Percentiles rank a stretch among this genome's conserved stretches.
Conservation (phyloP, 2,113 vertebrate genomes). For the Notechis scutatus region DNA sequence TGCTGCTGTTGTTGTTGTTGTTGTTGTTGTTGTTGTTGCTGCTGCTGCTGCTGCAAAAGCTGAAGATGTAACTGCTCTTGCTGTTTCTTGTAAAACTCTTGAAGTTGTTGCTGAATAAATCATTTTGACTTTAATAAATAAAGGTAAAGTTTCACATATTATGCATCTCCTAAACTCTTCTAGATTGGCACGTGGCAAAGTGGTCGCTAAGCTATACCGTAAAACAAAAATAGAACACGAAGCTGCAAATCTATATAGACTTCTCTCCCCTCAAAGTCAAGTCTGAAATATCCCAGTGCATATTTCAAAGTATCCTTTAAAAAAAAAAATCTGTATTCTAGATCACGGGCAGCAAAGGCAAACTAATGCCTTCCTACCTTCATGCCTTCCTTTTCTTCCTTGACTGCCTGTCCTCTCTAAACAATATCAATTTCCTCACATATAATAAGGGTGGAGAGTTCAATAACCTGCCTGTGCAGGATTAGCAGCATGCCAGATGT, state of each 20-base stretch:
- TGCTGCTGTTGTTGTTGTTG: conserved; percentile 69
- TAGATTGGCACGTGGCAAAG: conserved; percentile 71
- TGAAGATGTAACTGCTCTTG: conserved; percentile 99
- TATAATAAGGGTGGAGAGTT: conserved; percentile 36
- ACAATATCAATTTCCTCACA: conserved; percentile 48
- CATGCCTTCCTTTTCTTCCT: neutral
- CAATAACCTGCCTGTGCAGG: conserved; percentile 58
- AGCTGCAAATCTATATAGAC: conserved; percentile 64
- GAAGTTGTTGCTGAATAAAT: conserved; percentile 97
- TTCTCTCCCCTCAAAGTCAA: conserved; percentile 51
- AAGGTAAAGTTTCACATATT: conserved; percentile 80
- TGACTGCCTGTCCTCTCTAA: conserved; percentile 13
- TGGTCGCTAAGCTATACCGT: conserved; percentile 66
- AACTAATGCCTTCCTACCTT: conserved; percentile 40
- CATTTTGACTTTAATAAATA: conserved; percentile 89
- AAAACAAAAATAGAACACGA: conserved; percentile 62
- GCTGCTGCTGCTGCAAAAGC: conserved; percentile 96
- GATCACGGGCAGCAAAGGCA: conserved; percentile 54
- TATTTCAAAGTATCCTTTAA: conserved; percentile 64
- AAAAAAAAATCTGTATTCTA: conserved; percentile 66
- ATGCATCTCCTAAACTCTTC: conserved; percentile 78
- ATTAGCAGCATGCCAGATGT: conserved; percentile 51
- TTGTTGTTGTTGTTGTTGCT: conserved; percentile 69
- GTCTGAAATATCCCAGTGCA: conserved; percentile 68
- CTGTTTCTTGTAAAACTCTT: conserved; percentile 99